phyloP scores from a whole-genome alignment of 2,797 vertebrate species.

The Falco naumanni region DNA sequence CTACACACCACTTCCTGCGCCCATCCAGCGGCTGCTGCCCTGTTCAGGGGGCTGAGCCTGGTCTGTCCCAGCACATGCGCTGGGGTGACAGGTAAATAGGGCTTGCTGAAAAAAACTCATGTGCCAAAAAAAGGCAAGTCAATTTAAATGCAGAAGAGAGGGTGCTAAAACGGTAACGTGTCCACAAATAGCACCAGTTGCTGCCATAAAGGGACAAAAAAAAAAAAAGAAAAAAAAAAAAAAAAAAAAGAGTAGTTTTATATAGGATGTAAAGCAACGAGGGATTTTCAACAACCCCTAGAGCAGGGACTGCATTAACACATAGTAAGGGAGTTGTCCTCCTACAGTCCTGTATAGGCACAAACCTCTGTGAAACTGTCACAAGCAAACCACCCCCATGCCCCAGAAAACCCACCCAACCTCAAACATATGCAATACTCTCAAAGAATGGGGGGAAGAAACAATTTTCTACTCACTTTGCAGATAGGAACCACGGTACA shows the following conservation, averaged over 20 bases:
- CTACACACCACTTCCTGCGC: rapidly evolving
- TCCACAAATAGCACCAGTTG: not conserved
- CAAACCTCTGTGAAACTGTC: not conserved
- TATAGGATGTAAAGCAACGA: not conserved
- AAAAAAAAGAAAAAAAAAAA: not conserved
- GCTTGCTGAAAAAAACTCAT: not conserved
- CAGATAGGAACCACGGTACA: not conserved
- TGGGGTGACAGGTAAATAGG: not conserved
- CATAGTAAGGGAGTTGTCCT: not conserved
- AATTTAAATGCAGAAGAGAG: not conserved
- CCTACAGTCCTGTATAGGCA: not conserved
- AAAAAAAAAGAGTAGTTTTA: not conserved
- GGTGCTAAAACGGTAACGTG: not conserved
- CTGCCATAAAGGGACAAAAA: not conserved
- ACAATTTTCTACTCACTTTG: not conserved
- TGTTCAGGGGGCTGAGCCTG: not conserved
- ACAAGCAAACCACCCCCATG: not conserved
- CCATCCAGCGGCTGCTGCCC: not conserved
- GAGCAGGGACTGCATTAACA: not conserved
- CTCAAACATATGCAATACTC: not conserved
- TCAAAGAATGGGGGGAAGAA: not conserved
- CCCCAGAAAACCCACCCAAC: no score
- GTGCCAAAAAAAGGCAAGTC: not conserved
- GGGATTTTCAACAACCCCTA: not conserved
- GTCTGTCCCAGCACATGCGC: not conserved